Percentiles rank a stretch among this genome's conserved stretches.
These are phyloP conservation scores for Crematogaster levior DNA, from an alignment of 2,888 invertebrate species.

Conservation along the genomic window DNA sequence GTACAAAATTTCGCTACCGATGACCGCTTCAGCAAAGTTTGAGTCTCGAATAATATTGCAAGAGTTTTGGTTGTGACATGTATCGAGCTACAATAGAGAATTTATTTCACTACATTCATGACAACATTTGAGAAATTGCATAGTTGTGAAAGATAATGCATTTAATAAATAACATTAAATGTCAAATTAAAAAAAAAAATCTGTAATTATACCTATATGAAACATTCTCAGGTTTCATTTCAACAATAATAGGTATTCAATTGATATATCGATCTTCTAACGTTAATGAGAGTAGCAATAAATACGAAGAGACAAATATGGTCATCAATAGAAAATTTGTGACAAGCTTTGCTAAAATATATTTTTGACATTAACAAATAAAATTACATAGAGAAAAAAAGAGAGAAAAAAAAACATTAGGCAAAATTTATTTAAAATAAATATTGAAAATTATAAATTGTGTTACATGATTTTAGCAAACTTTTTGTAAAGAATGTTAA, in stretches of 20 bases:
- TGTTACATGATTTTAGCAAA: too few relatives aligned
- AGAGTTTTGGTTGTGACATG: slow-evolving; percentile 1
- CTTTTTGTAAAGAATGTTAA: too few relatives aligned
- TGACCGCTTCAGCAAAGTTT: slow-evolving; percentile 5
- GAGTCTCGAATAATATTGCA: slow-evolving; percentile 12
- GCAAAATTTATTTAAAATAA: background rate
- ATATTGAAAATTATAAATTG: too few relatives aligned
- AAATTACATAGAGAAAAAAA: background rate
- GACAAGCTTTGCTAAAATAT: background rate
- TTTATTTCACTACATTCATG: background rate
- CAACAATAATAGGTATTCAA: background rate
- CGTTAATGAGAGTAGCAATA: background rate
- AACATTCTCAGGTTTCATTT: background rate
- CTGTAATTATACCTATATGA: background rate
- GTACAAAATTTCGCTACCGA: slow-evolving; percentile 7
- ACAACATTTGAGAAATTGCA: background rate
- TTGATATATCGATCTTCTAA: background rate
- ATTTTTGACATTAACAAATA: background rate
- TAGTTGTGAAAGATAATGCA: background rate
- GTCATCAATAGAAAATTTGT: too few relatives aligned
- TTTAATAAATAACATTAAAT: background rate
- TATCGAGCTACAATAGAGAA: background rate
- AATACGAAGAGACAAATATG: background rate
- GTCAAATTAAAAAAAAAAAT: too few relatives aligned
- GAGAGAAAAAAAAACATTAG: too few relatives aligned